Base-by-base conservation (phyloP, 2,113 vertebrate species). In the Solea senegalensis region DNA sequence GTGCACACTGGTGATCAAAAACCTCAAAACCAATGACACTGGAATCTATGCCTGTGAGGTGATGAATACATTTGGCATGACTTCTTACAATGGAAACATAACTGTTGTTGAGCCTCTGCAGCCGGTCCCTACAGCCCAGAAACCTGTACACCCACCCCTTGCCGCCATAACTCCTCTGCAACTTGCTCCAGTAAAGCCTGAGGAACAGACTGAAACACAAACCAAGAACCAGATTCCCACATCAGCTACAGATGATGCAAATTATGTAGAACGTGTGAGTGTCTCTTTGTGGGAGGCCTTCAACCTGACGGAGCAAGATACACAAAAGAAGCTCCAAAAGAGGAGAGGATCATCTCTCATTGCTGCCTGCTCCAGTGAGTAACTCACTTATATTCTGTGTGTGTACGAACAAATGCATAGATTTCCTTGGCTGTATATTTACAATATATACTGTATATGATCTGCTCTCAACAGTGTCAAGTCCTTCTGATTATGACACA, bases 21-120 rank as follows among this genome's bases (percentile, higher is more conserved):
- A 95, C 10, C 65, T 97, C 45, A 94, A 92, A 8, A 83, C 8
- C 10, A 87, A 84, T 0, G 97, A 99, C 26, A 86, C 91, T 0
- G 97, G 97, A 0, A 82, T 88, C 84, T 99, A 98, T 21, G 96
- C 96, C 46, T 99, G 97, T 49, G 94, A 96, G 74, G 95, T 83
- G 4, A 92, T 92, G 70, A 97, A 95, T 74, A 95, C 89, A 79
- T 97, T 95, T 49, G 97, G 97, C 5, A 84, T 78, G 0, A 91
- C 87, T 56, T 94, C 94, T 13, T 96, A 98, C 84, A 97, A 95
- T 0, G 96, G 95, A 3, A 92, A 91, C 9, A 83, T 99, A 84
- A 92, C 76, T 2, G 92, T 98, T 1, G 85, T 85, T 0, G 5
- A 87, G 40, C 60, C 77, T 39, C 70, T 66, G 44, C 85, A 86